phyloP scores from a whole-genome alignment of 2,797 vertebrate species.

The Bradypodion ventrale region DNA sequence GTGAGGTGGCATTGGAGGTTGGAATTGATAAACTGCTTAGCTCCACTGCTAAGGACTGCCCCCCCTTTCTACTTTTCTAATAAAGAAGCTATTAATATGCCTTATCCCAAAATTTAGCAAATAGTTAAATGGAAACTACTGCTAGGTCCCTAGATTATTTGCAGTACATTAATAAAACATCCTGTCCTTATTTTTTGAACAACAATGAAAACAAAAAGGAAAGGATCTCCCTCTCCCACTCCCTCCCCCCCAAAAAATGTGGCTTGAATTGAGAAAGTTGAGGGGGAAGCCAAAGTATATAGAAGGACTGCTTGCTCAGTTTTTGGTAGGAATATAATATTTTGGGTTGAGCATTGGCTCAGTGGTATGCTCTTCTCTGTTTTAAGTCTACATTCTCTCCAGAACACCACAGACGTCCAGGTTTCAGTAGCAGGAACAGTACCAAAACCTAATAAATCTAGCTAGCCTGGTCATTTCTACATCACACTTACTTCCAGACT shows the following conservation, averaged over 20 bases:
- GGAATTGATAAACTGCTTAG: background rate
- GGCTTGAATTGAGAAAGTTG: background rate
- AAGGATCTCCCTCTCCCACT: too few species aligned
- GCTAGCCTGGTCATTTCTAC: background rate
- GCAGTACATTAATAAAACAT: background rate
- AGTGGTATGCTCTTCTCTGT: background rate
- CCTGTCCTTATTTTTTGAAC: background rate
- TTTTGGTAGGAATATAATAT: background rate
- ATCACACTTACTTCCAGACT: background rate
- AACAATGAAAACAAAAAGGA: background rate
- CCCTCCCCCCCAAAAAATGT: background rate
- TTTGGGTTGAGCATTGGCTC: background rate
- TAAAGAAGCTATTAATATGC: background rate
- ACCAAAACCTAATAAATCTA: background rate
- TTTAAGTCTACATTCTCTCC: background rate
- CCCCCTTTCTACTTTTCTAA: background rate
- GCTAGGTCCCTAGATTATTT: background rate
- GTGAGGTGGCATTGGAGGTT: background rate
- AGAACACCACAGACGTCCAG: background rate
- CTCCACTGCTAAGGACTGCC: background rate
- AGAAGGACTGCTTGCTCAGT: background rate
- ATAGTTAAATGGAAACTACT: background rate
- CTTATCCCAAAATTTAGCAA: background rate
- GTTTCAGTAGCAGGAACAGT: background rate
- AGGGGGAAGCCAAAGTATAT: background rate